These are phyloP conservation scores for Holcopasites calliopsidis DNA, from an alignment of 1,140 invertebrate genomes.

Conservation along the genomic window DNA sequence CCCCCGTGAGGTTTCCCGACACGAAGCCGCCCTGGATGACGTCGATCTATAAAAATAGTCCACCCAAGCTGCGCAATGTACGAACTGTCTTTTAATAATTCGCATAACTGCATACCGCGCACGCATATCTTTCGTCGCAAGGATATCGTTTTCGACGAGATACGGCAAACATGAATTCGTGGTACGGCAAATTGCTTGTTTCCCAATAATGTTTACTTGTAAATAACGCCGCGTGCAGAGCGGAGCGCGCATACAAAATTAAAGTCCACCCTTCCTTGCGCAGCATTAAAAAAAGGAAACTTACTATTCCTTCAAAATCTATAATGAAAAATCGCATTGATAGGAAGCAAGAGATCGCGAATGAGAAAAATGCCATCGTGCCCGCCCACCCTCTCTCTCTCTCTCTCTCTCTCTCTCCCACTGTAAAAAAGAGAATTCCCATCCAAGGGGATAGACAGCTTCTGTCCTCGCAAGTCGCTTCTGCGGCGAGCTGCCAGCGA, in stretches of 20 bases:
- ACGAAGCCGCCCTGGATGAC: neutral
- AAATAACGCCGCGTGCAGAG: no score
- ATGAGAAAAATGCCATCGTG: no score
- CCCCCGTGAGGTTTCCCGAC: neutral
- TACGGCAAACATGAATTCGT: neutral
- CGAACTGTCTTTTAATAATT: neutral
- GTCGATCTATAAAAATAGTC: neutral
- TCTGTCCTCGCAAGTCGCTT: slow-evolving; percentile 1
- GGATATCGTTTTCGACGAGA: neutral
- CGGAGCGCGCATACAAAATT: no score
- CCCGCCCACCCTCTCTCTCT: neutral
- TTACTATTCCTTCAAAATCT: no score
- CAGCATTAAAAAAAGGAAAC: no score
- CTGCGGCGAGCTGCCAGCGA: slow-evolving; percentile 23
- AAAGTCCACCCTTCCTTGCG: no score
- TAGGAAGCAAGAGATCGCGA: no score
- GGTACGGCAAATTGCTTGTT: no score
- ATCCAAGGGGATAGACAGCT: neutral
- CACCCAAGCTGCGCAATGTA: no score
- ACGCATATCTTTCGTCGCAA: neutral
- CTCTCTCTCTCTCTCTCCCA: neutral
- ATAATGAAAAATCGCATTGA: no score
- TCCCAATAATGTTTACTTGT: no score
- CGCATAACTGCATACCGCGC: neutral
- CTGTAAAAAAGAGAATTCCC: slow-evolving; percentile 22